Evolutionary conservation across 2,797 vertebrate genomes (phyloP).

Genomic region (Rhinichthys osculus): DNA sequence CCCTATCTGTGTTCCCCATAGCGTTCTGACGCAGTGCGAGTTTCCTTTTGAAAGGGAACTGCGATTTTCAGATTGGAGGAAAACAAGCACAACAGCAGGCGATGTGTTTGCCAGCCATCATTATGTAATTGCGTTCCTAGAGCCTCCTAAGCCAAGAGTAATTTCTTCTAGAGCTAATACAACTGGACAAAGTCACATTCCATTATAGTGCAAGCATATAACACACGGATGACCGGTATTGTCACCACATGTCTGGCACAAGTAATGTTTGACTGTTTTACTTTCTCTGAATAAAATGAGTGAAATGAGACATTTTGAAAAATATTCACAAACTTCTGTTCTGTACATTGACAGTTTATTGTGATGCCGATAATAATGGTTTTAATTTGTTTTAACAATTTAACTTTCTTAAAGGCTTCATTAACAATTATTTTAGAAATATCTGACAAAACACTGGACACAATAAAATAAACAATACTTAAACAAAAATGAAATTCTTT

Average conservation of each 20-base stretch:
- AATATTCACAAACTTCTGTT: not conserved
- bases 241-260: not conserved
- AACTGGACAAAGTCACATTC: slow-evolving; percentile 32
- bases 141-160: slow-evolving; percentile 29
- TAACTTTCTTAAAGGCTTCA: not conserved
- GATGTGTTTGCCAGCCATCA: slow-evolving; percentile 37
- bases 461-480: not conserved
- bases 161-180: slow-evolving; percentile 25
- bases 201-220: slow-evolving; percentile 1
- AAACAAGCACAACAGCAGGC: slow-evolving; percentile 38
- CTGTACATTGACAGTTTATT: no score
- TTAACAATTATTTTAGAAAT: not conserved
- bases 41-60: not conserved
- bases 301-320: not conserved
- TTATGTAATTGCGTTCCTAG: slow-evolving; percentile 36
- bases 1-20: no score
- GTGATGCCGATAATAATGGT: not conserved
- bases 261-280: not conserved
- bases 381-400: not conserved
- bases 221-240: not conserved
- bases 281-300: not conserved
- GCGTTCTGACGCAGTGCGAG: no score
- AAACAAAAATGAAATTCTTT: not conserved
- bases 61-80: slow-evolving; percentile 36
- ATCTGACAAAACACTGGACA: not conserved